Evolutionary conservation across 2,888 invertebrate species (phyloP), one percentile per base, ranked within the genome.

Genomic region (Agrilus biguttatus): DNA sequence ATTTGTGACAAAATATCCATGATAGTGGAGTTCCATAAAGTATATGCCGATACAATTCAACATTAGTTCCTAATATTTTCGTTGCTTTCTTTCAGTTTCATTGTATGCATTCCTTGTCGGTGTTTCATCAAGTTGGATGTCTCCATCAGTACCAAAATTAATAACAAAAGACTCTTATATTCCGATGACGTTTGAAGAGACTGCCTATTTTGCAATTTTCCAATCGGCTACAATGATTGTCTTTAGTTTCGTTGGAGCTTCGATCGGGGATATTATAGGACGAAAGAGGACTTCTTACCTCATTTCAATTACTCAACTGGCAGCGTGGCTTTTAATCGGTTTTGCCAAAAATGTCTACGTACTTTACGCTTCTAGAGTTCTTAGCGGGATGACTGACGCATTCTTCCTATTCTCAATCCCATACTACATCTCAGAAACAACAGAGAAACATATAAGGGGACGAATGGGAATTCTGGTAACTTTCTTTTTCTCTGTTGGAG

Each of bases 391-490:
- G 8, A 52, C 47, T 1, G 59, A 60, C 39, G 52, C 54, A 13
- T 49, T 49, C 21, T 41, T 57, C 14, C 57, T 54, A 42, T 39
- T 51, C 5, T 28, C 28, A 4, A 10, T 4, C 10, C 28, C 28
- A 0, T 45, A 50, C 37, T 60, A 59, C 42, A 49, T 58, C 2
- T 57, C 54, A 7, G 60, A 60, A 50, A 47, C 59, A 3, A 44
- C 56, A 33, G 52, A 52, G 5, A 58, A 59, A 2, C 51, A 51
- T 42, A 49, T 60, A 1, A 41, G 60, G 41, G 58, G 58, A 23
- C 52, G 49, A 10, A 59, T 56, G 56, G 60, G 60, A 2, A 58
- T 55, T 42, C 41, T 49, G n/a, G 45, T 56, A 46, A 52, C 52
- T 8, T 34, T 53, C 3, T 28, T 10, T 3, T 28, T 28, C 28